Evolutionary conservation across 2,888 invertebrate genomes (phyloP).

Genomic region (Tetrapedia diversipes): DNA sequence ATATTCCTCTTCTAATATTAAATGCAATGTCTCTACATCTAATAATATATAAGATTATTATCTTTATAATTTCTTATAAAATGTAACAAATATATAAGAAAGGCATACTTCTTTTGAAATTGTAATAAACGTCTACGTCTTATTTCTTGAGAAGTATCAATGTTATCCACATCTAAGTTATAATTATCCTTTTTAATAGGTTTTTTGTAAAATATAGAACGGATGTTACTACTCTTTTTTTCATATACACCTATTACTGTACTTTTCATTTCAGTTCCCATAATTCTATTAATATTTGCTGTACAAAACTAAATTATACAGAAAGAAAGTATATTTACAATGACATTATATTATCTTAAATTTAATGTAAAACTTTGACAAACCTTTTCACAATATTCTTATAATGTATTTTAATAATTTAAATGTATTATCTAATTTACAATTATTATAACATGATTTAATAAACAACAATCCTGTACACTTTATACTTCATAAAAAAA

Average conservation of each 20-base stretch:
- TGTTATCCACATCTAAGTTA: conserved; percentile 72
- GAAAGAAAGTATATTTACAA: conserved; percentile 3
- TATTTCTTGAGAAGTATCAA: conserved; percentile 78
- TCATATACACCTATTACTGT: not conserved
- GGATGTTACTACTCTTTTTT: conserved; percentile 83
- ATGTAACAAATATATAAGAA: not conserved
- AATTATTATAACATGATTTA: too few species aligned
- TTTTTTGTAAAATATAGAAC: conserved; percentile 77
- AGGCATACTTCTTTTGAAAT: conserved; percentile 77
- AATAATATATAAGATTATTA: conserved; percentile 31
- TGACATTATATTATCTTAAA: not conserved
- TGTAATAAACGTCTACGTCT: conserved; percentile 75
- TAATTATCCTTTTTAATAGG: conserved; percentile 77
- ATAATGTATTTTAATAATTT: not conserved
- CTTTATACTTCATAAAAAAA: conserved; percentile 6
- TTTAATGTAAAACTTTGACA: not conserved
- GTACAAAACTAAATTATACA: not conserved
- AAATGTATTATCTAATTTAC: not conserved
- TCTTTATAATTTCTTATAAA: conserved; percentile 4
- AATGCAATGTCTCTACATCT: conserved; percentile 76
- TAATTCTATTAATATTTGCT: conserved; percentile 20
- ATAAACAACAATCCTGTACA: conserved; percentile 2
- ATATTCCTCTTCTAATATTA: conserved; percentile 83
- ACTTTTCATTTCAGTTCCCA: conserved; percentile 38
- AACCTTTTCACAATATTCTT: conserved; percentile 31